These are phyloP conservation scores for Lophotriccus pileatus DNA, from an alignment of 2,797 vertebrate species.

Conservation along the genomic window DNA sequence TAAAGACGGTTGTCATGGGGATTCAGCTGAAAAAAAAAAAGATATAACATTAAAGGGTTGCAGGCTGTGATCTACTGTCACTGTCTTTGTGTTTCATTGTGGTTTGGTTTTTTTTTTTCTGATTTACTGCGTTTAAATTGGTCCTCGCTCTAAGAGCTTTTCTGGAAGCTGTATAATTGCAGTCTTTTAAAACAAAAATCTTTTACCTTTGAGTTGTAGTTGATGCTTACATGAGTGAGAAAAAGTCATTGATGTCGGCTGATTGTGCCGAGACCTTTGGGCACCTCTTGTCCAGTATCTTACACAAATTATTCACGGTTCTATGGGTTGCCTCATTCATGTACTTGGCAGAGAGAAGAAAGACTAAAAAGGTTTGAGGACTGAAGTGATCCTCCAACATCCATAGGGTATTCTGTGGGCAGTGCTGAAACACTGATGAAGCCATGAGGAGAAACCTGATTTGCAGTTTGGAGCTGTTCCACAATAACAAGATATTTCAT, in stretches of 20 bases:
- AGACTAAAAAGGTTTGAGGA: background rate
- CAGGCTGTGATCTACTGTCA: conserved; percentile 39
- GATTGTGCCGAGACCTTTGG: background rate
- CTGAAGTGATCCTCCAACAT: background rate
- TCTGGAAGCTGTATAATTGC: background rate
- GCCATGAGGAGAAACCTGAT: background rate
- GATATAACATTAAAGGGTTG: conserved; percentile 19
- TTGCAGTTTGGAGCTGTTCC: background rate
- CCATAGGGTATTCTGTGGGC: background rate
- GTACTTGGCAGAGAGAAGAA: background rate
- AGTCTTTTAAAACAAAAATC: background rate
- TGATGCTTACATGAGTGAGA: background rate
- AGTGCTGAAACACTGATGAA: background rate
- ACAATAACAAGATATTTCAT: background rate
- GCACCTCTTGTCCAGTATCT: background rate
- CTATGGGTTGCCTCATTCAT: background rate
- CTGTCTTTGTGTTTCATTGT: background rate
- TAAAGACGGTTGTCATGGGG: conserved; percentile 27
- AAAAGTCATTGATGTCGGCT: background rate
- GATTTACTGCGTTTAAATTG: background rate
- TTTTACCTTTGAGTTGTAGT: background rate
- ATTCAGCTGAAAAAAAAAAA: conserved; percentile 40
- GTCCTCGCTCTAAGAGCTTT: background rate
- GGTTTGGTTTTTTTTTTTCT: fast-evolving
- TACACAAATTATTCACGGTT: background rate